These are phyloP conservation scores for Sclerurus mexicanus DNA, from an alignment of 2,113 vertebrate species.

Conservation along the genomic window DNA sequence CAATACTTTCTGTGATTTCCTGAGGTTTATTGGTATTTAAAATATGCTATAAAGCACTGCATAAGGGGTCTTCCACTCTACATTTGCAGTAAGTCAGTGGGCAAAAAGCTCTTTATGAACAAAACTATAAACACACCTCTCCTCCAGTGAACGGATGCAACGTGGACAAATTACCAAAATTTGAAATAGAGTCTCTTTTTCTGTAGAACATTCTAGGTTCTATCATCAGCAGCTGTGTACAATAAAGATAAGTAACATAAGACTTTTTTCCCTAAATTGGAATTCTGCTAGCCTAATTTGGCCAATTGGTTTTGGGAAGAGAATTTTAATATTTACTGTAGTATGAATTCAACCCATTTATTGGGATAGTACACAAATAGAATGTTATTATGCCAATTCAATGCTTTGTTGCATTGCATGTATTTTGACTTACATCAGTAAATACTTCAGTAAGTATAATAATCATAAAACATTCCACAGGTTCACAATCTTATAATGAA, in stretches of 20 bases:
- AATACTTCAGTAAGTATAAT: neutral
- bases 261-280: accelerated
- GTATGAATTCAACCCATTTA: neutral
- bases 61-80: neutral
- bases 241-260: neutral
- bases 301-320: neutral
- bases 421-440: neutral
- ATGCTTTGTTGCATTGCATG: neutral
- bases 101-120: neutral
- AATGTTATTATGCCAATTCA: neutral
- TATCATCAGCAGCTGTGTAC: neutral
- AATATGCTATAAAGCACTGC: neutral
- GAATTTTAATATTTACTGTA: neutral
- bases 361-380: neutral
- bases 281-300: neutral
- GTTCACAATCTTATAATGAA: neutral
- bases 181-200: neutral
- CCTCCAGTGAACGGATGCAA: neutral
- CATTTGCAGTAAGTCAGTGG: neutral
- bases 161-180: neutral
- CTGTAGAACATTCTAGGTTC: neutral
- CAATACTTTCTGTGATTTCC: neutral
- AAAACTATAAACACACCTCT: neutral
- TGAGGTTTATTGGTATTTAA: neutral
- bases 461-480: neutral